Evolutionary conservation across 2,113 vertebrate genomes (phyloP).

Genomic region (Asarcornis scutulata): DNA sequence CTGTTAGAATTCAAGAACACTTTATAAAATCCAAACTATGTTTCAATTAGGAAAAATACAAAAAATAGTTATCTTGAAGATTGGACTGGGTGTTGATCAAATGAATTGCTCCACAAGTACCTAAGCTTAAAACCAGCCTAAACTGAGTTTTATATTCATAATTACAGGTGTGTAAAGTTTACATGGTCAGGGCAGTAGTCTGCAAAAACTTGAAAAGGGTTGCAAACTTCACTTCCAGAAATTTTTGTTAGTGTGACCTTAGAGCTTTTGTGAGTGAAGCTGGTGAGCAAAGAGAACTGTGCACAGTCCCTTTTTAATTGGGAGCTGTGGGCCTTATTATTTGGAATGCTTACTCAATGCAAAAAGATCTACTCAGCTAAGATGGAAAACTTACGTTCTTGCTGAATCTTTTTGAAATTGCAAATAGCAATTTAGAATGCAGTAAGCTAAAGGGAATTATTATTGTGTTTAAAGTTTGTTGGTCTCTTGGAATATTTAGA

Average conservation of each 20-base stretch:
- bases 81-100: background rate
- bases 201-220: background rate
- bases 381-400: background rate
- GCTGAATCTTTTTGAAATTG: background rate
- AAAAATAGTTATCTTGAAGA: background rate
- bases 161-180: conserved; percentile 4
- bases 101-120: background rate
- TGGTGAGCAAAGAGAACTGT: background rate
- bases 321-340: conserved; percentile 50
- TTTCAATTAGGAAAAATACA: background rate
- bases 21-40: background rate
- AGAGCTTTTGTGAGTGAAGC: background rate
- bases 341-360: background rate
- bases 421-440: background rate
- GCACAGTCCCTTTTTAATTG: conserved; percentile 14
- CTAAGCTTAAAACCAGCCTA: background rate
- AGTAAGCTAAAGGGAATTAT: background rate
- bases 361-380: background rate
- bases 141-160: background rate
- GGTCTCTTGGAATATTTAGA: background rate
- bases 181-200: background rate
- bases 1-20: background rate
- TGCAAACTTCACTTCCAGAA: background rate
- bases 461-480: background rate
- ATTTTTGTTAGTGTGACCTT: background rate